These are phyloP conservation scores for Callyntrura sp. DNA, from an alignment of 2,888 invertebrate species.

Conservation along the genomic window DNA sequence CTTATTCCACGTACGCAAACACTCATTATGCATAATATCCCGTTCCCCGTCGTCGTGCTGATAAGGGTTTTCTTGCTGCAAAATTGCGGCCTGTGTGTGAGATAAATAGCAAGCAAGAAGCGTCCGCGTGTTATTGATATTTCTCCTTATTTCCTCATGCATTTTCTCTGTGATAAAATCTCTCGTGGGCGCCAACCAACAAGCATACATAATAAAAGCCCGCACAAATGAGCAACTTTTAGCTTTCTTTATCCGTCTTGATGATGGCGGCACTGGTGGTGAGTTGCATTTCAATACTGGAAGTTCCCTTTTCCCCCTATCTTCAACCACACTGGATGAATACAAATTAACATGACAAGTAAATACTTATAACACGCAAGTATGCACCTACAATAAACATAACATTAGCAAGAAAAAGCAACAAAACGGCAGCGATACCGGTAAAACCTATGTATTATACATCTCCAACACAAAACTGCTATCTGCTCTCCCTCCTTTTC, in stretches of 20 bases:
- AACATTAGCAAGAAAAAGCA: constrained; percentile 24
- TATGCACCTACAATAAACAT: not conserved
- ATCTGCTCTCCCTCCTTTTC: too few relatives aligned
- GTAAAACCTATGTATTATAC: not conserved
- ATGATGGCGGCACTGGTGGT: not conserved
- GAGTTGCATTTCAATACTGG: constrained; percentile 68
- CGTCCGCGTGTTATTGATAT: not conserved
- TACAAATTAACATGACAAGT: constrained; percentile 64
- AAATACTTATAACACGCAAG: not conserved
- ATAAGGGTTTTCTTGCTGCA: too few relatives aligned
- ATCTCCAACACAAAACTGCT: too few relatives aligned
- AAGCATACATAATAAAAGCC: not conserved
- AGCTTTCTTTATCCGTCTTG: constrained; percentile 1
- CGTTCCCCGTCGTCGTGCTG: too few relatives aligned
- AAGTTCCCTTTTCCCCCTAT: constrained; percentile 44
- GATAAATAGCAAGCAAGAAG: not conserved
- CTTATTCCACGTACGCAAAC: not conserved
- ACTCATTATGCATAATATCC: not conserved
- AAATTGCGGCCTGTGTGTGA: too few relatives aligned
- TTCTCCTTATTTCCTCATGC: not conserved
- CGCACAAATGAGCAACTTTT: not conserved
- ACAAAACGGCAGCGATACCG: constrained; percentile 12
- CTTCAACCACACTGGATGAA: constrained; percentile 71
- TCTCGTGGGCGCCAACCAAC: constrained; percentile 13
- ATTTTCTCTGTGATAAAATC: not conserved